Evolutionary conservation across 2,797 vertebrate species (phyloP).

Genomic region (Anas flavirostris): DNA sequence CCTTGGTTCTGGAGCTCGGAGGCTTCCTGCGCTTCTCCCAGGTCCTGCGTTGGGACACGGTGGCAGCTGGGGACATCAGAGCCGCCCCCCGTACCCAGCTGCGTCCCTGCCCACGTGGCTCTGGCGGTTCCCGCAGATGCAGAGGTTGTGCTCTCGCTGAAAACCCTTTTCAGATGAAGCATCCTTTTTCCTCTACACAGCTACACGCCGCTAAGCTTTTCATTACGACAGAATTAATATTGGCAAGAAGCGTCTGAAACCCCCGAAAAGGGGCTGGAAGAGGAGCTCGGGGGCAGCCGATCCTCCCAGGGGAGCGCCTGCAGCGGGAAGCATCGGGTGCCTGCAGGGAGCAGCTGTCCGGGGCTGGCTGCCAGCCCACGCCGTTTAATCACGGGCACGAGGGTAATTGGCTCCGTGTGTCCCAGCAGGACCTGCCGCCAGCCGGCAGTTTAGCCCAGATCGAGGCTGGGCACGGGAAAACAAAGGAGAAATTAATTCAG

Average conservation of each 20-base stretch:
- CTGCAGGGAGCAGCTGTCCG: neutral
- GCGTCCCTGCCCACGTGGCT: neutral
- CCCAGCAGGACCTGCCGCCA: conserved; percentile 10
- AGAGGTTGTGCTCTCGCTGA: neutral
- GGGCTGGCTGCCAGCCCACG: neutral
- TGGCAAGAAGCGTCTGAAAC: neutral
- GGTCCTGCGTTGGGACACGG: neutral
- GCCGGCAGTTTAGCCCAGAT: neutral
- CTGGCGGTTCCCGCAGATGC: neutral
- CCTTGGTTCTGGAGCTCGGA: neutral
- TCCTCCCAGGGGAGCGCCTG: rapidly evolving
- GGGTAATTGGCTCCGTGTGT: conserved; percentile 9
- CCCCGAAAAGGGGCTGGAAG: neutral
- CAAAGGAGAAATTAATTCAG: conserved; percentile 15
- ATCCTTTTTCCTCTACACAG: neutral
- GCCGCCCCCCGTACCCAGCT: neutral
- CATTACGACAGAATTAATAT: neutral
- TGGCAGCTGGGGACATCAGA: neutral
- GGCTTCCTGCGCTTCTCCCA: rapidly evolving
- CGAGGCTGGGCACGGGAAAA: conserved; percentile 17
- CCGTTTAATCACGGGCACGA: neutral
- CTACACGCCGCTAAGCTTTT: neutral
- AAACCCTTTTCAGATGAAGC: conserved; percentile 33
- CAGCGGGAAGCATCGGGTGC: neutral
- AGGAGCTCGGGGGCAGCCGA: neutral